These are phyloP conservation scores for Heliconius hewitsoni DNA, from an alignment of 1,140 invertebrate genomes.

Conservation along the genomic window DNA sequence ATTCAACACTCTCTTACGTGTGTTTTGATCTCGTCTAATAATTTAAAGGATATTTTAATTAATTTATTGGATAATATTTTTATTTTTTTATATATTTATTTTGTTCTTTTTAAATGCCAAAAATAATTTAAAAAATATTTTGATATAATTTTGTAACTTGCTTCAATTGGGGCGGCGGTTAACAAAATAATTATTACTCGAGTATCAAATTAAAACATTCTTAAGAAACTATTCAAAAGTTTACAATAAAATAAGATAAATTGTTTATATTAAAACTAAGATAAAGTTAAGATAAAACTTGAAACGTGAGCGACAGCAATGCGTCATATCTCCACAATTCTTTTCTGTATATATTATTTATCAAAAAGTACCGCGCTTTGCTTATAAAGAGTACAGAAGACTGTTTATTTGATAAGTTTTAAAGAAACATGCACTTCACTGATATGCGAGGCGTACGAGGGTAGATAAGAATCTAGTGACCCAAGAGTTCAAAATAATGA, in stretches of 20 bases:
- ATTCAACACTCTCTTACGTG: no score
- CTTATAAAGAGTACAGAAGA: neutral
- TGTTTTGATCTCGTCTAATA: no score
- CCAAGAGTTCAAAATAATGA: neutral
- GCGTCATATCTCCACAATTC: neutral
- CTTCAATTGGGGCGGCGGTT: neutral
- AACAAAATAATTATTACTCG: neutral
- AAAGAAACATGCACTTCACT: constrained; percentile 11
- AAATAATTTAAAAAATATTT: no score
- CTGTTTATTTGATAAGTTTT: neutral
- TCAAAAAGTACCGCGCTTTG: neutral
- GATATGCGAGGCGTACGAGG: neutral
- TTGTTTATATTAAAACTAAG: neutral
- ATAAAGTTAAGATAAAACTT: neutral
- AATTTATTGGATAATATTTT: no score
- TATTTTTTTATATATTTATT: no score
- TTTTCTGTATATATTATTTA: neutral
- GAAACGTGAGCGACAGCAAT: neutral
- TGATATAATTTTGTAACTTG: neutral
- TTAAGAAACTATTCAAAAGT: neutral
- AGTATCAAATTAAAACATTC: neutral
- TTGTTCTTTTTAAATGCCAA: no score
- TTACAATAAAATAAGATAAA: constrained; percentile 4
- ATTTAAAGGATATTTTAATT: no score
- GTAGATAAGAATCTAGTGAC: neutral